phyloP scores from a whole-genome alignment of 2,113 vertebrate genomes.

The Neodon shergylaensis region DNA sequence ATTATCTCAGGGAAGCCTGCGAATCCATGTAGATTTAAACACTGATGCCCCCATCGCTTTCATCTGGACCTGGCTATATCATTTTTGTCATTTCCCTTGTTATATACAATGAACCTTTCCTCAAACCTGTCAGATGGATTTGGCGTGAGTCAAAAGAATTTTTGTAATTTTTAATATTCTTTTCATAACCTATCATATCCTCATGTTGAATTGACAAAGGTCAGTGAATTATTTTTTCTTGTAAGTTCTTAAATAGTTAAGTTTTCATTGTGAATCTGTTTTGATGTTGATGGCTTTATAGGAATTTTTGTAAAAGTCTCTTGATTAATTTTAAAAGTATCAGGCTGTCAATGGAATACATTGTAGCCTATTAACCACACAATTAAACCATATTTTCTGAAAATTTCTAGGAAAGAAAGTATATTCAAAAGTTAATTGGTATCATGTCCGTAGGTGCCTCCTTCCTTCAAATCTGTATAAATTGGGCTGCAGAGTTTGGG shows the following conservation, averaged over 20 bases:
- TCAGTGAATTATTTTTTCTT: slow-evolving; percentile 41
- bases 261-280: neutral
- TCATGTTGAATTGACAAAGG: neutral
- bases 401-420: slow-evolving; percentile 62
- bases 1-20: neutral
- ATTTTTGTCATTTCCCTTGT: too few species aligned
- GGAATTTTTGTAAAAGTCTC: neutral
- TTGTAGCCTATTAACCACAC: neutral
- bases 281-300: slow-evolving; percentile 15
- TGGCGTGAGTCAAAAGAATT: neutral
- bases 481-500: neutral
- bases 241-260: neutral
- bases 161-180: neutral
- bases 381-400: slow-evolving; percentile 23
- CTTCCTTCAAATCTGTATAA: slow-evolving; percentile 3
- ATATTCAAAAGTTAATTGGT: slow-evolving; percentile 42
- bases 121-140: neutral
- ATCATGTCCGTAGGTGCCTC: neutral
- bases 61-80: neutral
- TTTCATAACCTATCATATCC: neutral
- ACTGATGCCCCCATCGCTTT: neutral
- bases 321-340: slow-evolving; percentile 31
- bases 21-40: neutral
- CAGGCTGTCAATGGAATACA: neutral
- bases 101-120: neutral